These are phyloP conservation scores for Baryphthengus martii DNA, from an alignment of 2,113 vertebrate species.

Conservation along the genomic window DNA sequence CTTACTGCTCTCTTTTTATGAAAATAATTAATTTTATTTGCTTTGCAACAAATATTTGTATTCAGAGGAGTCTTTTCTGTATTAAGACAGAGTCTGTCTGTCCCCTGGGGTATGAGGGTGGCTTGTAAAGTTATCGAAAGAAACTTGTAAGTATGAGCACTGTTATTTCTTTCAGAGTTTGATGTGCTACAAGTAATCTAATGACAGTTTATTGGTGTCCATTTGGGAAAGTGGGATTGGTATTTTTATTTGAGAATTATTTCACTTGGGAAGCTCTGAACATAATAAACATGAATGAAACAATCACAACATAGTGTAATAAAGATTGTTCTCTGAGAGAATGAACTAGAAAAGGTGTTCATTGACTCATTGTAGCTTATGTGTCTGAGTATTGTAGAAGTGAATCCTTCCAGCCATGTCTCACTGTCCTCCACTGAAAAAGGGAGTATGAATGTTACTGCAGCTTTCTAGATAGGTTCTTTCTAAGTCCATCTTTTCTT, in stretches of 20 bases:
- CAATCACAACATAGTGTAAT: background rate
- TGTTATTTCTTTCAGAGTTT: conserved; percentile 9
- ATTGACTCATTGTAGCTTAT: background rate
- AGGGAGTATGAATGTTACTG: background rate
- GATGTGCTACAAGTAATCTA: background rate
- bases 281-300: conserved; percentile 33
- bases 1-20: background rate
- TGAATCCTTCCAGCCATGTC: background rate
- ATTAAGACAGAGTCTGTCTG: background rate
- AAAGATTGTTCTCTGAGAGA: background rate
- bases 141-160: background rate
- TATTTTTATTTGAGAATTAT: conserved; percentile 25
- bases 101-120: background rate
- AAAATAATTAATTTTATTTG: conserved; percentile 24
- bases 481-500: background rate
- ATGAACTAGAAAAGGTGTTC: background rate
- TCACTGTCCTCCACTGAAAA: background rate
- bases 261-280: background rate
- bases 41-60: conserved; percentile 5
- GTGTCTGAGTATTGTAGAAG: fast-evolving
- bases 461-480: background rate
- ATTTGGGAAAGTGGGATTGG: background rate
- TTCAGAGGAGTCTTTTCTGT: background rate
- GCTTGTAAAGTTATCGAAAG: background rate
- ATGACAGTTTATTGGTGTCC: background rate